phyloP scores from a whole-genome alignment of 2,797 vertebrate genomes.

The Tapera naevia region DNA sequence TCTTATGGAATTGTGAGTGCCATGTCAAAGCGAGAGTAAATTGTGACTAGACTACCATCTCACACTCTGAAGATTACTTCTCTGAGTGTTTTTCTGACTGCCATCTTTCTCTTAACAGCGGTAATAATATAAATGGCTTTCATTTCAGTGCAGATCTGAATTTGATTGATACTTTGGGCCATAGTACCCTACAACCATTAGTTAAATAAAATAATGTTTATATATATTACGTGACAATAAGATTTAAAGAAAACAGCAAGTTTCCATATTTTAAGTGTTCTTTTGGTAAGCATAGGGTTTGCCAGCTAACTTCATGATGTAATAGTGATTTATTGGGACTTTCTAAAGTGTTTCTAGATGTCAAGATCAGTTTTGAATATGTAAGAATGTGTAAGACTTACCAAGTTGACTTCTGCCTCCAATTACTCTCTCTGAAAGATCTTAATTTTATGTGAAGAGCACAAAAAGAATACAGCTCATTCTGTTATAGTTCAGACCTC shows the following conservation, averaged over 20 bases:
- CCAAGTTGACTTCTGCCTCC: background rate
- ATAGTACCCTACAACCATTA: background rate
- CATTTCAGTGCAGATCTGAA: background rate
- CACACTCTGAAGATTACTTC: background rate
- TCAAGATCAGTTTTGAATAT: background rate
- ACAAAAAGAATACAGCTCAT: background rate
- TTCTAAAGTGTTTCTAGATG: background rate
- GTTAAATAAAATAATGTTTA: background rate
- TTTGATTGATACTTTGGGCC: background rate
- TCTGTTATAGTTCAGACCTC: background rate
- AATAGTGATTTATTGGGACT: background rate
- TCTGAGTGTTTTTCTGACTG: background rate
- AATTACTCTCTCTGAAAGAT: background rate
- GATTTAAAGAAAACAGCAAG: background rate
- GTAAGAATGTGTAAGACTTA: background rate
- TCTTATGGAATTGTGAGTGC: background rate
- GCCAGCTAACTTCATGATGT: background rate
- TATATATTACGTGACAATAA: background rate
- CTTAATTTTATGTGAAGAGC: background rate
- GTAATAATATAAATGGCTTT: background rate
- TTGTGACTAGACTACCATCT: background rate
- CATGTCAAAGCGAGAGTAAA: background rate
- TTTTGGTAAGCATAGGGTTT: background rate
- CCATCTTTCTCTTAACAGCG: background rate
- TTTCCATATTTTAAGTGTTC: background rate